Percentiles rank a stretch among this genome's conserved stretches.
These are phyloP conservation scores for Trichopria drosophilae DNA, from an alignment of 2,888 invertebrate genomes.

Conservation along the genomic window DNA sequence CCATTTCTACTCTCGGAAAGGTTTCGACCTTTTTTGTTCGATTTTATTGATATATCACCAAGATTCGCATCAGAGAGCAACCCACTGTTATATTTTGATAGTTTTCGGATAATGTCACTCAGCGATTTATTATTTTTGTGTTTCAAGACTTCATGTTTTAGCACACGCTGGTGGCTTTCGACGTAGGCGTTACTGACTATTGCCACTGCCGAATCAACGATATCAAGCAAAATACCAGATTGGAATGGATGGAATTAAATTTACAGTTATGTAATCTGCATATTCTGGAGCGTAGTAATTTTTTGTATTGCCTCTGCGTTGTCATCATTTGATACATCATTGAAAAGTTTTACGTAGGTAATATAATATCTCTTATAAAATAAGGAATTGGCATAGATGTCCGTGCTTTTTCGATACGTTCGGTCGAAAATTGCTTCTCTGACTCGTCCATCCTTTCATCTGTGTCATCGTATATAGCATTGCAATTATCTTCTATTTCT, in stretches of 20 bases:
- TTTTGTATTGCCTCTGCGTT: constrained; percentile 4
- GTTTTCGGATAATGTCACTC: too few species aligned
- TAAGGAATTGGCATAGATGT: constrained; percentile 13
- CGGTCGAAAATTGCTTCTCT: background rate
- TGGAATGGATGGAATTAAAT: constrained; percentile 30
- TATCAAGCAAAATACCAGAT: constrained; percentile 30
- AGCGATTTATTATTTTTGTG: too few species aligned
- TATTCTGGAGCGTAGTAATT: constrained; percentile 28
- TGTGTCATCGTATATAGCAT: constrained; percentile 7
- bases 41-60: too few species aligned
- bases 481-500: constrained; percentile 15
- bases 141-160: too few species aligned
- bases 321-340: background rate
- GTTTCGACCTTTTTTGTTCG: constrained; percentile 1
- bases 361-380: constrained; percentile 17
- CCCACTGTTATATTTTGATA: too few species aligned
- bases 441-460: background rate
- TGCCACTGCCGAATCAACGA: constrained; percentile 25
- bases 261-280: constrained; percentile 23
- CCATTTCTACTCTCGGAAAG: constrained; percentile 6
- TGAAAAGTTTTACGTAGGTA: background rate
- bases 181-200: constrained; percentile 33
- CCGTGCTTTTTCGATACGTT: background rate
- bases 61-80: too few species aligned
- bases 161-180: too few species aligned